Percentiles rank a stretch among this genome's conserved stretches.
Conservation (phyloP, 2,888 invertebrate genomes). For the Apodemia hepburni region DNA sequence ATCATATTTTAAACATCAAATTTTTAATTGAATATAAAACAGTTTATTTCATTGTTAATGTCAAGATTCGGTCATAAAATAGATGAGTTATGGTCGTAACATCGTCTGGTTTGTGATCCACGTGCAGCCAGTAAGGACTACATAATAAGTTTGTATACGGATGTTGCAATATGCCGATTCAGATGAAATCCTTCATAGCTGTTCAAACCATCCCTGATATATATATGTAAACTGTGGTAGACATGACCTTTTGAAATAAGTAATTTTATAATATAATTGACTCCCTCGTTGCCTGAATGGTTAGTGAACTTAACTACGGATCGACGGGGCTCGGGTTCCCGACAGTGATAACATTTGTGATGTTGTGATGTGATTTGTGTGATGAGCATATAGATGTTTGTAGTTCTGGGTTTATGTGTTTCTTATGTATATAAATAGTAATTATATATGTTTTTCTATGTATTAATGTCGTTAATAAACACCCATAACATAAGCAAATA, state of each 20-base stretch:
- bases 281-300: too few species aligned
- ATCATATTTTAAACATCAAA: not conserved
- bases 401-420: too few species aligned
- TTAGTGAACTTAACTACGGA: too few species aligned
- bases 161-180: constrained; percentile 29
- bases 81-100: constrained; percentile 3
- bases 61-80: constrained; percentile 5
- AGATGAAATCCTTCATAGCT: constrained; percentile 43
- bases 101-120: constrained; percentile 3
- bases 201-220: constrained; percentile 44
- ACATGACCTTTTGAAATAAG: not conserved
- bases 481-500: too few species aligned
- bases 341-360: too few species aligned
- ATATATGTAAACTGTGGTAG: not conserved
- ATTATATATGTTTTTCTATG: too few species aligned
- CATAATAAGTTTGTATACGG: constrained; percentile 41
- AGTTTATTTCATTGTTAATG: constrained; percentile 1
- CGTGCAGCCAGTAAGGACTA: not conserved
- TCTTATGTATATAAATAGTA: too few species aligned
- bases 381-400: too few species aligned
- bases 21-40: constrained; percentile 3
- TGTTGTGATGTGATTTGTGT: too few species aligned
- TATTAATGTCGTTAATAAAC: too few species aligned
- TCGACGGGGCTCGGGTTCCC: too few species aligned
- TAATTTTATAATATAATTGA: too few species aligned